These are phyloP conservation scores for Chitala chitala DNA, from an alignment of 2,113 vertebrate species.

Conservation along the genomic window DNA sequence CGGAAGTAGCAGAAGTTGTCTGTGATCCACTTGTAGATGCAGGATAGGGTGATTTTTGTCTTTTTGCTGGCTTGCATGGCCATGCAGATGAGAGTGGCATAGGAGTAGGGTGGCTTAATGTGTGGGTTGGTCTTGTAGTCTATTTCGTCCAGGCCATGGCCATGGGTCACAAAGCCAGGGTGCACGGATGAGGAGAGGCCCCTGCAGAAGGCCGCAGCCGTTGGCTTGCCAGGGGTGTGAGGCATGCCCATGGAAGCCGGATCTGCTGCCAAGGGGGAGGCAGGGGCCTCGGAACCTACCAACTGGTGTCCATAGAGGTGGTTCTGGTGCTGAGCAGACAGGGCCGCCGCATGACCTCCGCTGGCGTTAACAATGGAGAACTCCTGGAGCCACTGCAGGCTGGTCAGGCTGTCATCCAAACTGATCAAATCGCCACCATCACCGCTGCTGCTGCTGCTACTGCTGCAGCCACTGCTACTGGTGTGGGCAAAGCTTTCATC, in stretches of 20 bases:
- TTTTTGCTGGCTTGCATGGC: slow-evolving; percentile 75
- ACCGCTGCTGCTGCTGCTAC: not conserved
- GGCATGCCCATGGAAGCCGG: slow-evolving; percentile 67
- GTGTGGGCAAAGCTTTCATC: slow-evolving; percentile 37
- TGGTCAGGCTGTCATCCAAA: slow-evolving; percentile 72
- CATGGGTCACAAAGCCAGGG: slow-evolving; percentile 28
- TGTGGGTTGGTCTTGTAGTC: slow-evolving; percentile 71
- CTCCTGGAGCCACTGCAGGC: slow-evolving; percentile 73
- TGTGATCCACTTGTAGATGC: slow-evolving; percentile 80
- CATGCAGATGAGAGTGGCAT: slow-evolving; percentile 77
- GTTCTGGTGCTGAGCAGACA: slow-evolving; percentile 31
- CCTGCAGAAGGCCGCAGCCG: slow-evolving; percentile 51
- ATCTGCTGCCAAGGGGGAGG: slow-evolving; percentile 66
- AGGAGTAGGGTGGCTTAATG: slow-evolving; percentile 70
- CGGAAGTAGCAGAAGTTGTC: slow-evolving; percentile 79
- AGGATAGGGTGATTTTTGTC: slow-evolving; percentile 72
- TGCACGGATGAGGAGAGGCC: slow-evolving; percentile 21
- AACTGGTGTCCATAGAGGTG: slow-evolving; percentile 53
- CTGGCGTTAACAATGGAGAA: slow-evolving; percentile 65
- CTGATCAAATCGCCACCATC: not conserved
- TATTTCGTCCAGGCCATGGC: slow-evolving; percentile 58
- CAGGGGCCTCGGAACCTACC: slow-evolving; percentile 54
- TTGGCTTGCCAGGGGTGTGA: slow-evolving; percentile 67
- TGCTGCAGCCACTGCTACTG: not conserved
- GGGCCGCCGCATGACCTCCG: slow-evolving; percentile 44